These are phyloP conservation scores for Malaclemys terrapin DNA, from an alignment of 2,113 vertebrate species.

Conservation along the genomic window DNA sequence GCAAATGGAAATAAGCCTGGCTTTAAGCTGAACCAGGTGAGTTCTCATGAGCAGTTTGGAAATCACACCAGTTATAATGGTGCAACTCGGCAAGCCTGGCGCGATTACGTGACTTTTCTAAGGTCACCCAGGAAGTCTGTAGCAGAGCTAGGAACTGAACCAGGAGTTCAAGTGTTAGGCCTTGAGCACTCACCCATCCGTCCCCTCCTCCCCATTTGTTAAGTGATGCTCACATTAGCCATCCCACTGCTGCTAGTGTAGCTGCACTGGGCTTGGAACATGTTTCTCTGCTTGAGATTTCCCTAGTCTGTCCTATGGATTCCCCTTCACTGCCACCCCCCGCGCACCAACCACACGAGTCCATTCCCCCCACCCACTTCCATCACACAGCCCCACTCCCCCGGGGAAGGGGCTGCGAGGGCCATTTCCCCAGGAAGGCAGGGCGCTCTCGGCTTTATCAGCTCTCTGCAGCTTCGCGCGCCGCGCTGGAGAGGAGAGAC, in stretches of 20 bases:
- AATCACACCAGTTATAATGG: slow-evolving; percentile 40
- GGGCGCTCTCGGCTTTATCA: slow-evolving; percentile 27
- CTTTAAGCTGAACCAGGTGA: background rate
- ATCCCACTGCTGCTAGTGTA: background rate
- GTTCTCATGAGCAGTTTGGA: background rate
- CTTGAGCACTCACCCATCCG: background rate
- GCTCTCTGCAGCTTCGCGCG: slow-evolving; percentile 18
- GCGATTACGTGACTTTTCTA: slow-evolving; percentile 17
- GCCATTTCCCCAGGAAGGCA: background rate
- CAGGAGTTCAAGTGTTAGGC: background rate
- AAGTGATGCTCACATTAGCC: background rate
- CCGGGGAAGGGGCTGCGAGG: background rate
- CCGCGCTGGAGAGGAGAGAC: background rate
- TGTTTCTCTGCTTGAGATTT: background rate
- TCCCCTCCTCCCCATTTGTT: background rate
- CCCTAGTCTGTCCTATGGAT: background rate
- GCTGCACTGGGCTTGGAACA: background rate
- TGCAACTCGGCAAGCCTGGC: background rate
- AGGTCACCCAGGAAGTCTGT: background rate
- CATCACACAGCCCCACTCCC: background rate
- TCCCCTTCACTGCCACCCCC: no score
- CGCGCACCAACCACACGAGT: no score
- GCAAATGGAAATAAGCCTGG: background rate
- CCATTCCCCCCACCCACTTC: background rate
- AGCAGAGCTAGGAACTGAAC: background rate